These are phyloP conservation scores for Oxycera nigricornis DNA, from an alignment of 2,888 invertebrate genomes.

Conservation along the genomic window DNA sequence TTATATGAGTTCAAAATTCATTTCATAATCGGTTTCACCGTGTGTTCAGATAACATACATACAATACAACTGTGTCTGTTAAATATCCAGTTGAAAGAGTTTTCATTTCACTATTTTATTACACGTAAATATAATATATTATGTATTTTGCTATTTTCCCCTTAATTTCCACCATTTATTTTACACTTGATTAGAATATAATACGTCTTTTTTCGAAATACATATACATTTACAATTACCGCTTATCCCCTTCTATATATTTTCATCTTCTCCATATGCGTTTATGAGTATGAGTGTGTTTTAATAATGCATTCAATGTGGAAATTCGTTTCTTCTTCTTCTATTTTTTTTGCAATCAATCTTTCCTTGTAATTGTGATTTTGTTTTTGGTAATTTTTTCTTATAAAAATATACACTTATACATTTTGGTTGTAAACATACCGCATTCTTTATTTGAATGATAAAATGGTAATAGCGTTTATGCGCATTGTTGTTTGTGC, in stretches of 20 bases:
- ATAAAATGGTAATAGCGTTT: conserved; percentile 3
- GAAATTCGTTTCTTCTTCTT: conserved; percentile 21
- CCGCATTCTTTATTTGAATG: not conserved
- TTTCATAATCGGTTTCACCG: not conserved
- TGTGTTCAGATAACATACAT: not conserved
- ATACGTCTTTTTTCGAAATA: conserved; percentile 33
- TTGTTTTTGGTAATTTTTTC: not conserved
- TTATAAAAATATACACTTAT: conserved; percentile 33
- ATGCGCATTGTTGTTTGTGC: not conserved
- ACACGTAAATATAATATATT: not conserved
- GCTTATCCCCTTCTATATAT: not conserved
- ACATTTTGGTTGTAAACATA: conserved; percentile 16
- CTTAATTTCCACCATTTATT: not conserved
- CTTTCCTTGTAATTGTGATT: not conserved
- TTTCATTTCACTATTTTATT: not conserved
- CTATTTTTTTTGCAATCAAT: not conserved
- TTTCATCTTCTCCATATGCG: not conserved
- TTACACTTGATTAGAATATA: conserved; percentile 27
- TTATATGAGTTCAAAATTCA: not conserved
- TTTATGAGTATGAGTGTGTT: not conserved
- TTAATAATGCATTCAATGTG: conserved; percentile 1
- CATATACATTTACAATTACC: not conserved
- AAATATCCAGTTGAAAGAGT: not conserved
- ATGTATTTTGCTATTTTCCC: not conserved
- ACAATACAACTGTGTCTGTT: not conserved